Base-by-base conservation (phyloP, 2,113 vertebrate species). In the Meriones unguiculatus region DNA sequence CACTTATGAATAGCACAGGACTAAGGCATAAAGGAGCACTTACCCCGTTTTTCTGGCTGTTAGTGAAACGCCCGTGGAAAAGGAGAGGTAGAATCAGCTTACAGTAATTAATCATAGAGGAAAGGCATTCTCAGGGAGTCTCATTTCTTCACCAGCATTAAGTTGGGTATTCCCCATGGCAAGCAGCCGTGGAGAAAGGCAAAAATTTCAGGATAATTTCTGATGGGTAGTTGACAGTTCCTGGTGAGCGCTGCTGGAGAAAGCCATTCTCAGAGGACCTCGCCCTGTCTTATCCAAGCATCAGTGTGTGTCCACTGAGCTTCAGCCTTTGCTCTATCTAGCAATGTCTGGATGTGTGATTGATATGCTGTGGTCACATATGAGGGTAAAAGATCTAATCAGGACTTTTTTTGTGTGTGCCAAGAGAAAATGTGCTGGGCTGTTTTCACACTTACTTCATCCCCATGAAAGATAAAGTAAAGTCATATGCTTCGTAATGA, bases 1-100 rank as follows among this genome's bases (percentile, higher is more conserved):
- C 97, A 98, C 98, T 98, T 98, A 97, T 92, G 97, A 98, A 95
- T 93, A 97, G 96, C 93, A 96, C 93, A 98, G 95, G 97, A 97
- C 46, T 90, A 95, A 98, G 95, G 98, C 97, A 97, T 96, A 95
- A 97, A 67, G 81, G 67, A 96, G 54, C 5, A 35, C 92, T 89
- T 96, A 35, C 87, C 80, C 62, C 38, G 69, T 91, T 62, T 91
- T 76, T 59, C 92, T 73, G 93, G 59, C 87, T 80, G 52, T 93
- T 90, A 77, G 65, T 84, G 84, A 95, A 95, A 96, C 91, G 76
- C 54, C 87, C 65, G 13, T 2, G 52, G 72, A 67, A 54, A 87
- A 87, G 46, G 4, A 14, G 67, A 87, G 64, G 30, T 22, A 46
- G 20, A 24, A 22, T 87, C 73, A 72, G 59, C 86, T 50, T 6